Percentiles rank a stretch among this genome's conserved stretches.
Evolutionary conservation across 2,888 invertebrate species (phyloP).

Genomic region (Atrina japonica): DNA sequence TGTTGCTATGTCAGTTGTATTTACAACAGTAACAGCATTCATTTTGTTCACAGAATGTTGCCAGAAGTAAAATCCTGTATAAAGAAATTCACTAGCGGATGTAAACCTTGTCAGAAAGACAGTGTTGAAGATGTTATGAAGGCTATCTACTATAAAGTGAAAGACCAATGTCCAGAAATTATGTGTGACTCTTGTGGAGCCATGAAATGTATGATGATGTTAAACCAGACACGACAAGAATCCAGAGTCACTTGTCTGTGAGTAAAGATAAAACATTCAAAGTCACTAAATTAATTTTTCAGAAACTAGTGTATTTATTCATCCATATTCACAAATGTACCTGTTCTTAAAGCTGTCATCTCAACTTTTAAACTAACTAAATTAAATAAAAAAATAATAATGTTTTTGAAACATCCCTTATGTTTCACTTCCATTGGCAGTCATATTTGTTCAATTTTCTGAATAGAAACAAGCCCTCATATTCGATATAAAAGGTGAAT

Average conservation of each 20-base stretch:
- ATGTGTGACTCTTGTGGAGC: conserved; percentile 36
- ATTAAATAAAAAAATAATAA: too few species aligned
- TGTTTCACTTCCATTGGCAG: too few species aligned
- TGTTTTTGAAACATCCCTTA: too few species aligned
- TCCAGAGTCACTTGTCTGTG: neutral
- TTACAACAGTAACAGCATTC: neutral
- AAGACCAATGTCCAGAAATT: conserved; percentile 19
- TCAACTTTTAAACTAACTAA: too few species aligned
- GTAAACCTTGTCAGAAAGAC: conserved; percentile 18
- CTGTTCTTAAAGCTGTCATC: too few species aligned
- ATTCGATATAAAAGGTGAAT: too few species aligned
- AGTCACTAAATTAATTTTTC: too few species aligned
- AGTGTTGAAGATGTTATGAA: conserved; percentile 22
- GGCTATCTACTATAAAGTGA: conserved; percentile 3
- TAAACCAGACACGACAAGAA: conserved; percentile 1
- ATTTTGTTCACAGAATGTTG: conserved; percentile 11
- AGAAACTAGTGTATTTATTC: too few species aligned
- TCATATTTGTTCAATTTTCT: too few species aligned
- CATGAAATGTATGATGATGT: conserved; percentile 14
- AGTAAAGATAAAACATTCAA: neutral
- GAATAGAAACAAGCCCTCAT: too few species aligned
- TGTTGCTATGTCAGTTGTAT: too few species aligned
- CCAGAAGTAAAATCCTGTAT: conserved; percentile 31
- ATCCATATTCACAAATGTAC: too few species aligned
- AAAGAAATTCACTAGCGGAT: conserved; percentile 19